phyloP scores from a whole-genome alignment of 1,140 invertebrate species.

The Cecropterus lyciades region DNA sequence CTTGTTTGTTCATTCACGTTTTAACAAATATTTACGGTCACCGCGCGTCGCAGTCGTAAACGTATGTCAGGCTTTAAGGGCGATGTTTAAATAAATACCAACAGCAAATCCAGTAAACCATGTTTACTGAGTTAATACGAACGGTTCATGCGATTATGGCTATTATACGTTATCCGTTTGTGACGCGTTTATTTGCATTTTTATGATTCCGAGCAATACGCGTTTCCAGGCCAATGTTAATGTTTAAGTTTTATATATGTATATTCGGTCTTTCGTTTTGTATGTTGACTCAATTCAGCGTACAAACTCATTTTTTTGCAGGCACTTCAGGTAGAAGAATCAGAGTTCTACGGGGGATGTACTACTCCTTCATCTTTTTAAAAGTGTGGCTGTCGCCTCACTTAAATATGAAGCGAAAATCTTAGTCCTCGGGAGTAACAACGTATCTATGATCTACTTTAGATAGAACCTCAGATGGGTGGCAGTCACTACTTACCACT shows the following conservation, averaged over 20 bases:
- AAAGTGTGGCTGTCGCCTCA: too few relatives aligned
- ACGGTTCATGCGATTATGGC: slow-evolving; percentile 53
- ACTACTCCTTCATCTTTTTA: too few relatives aligned
- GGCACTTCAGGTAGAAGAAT: too few relatives aligned
- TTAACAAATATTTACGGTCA: slow-evolving; percentile 56
- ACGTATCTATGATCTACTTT: too few relatives aligned
- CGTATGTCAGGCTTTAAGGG: slow-evolving; percentile 59
- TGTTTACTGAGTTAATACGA: slow-evolving; percentile 49
- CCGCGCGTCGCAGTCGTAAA: slow-evolving; percentile 47
- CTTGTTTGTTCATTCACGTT: slow-evolving; percentile 45
- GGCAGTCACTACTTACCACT: too few relatives aligned
- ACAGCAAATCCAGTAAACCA: slow-evolving; percentile 55
- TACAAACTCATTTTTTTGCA: too few relatives aligned
- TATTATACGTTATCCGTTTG: slow-evolving; percentile 42
- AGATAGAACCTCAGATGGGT: too few relatives aligned
- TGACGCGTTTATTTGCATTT: slow-evolving; percentile 53
- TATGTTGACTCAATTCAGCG: too few relatives aligned
- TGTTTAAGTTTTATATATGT: neutral
- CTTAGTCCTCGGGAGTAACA: too few relatives aligned
- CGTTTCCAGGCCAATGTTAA: slow-evolving; percentile 13
- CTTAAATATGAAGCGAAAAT: too few relatives aligned
- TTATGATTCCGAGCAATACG: slow-evolving; percentile 40
- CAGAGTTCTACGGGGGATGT: too few relatives aligned
- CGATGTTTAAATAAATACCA: slow-evolving; percentile 61
- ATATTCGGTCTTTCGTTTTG: neutral